Evolutionary conservation across 2,113 vertebrate genomes (phyloP).

Genomic region (Gnathonemus longibarbis): DNA sequence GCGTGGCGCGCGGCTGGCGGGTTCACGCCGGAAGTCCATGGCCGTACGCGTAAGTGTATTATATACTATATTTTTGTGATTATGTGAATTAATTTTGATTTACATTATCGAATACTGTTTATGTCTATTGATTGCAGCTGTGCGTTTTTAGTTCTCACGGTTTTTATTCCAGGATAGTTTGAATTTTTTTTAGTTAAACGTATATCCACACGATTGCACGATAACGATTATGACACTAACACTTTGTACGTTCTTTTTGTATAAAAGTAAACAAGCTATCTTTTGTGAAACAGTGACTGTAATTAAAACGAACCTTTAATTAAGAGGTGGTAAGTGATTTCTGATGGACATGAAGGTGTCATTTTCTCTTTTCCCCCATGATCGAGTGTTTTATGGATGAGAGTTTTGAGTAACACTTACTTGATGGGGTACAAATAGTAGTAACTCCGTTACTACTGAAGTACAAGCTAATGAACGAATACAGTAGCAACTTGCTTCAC

Average conservation of each 20-base stretch:
- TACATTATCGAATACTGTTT: not conserved
- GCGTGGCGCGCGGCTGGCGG: not conserved
- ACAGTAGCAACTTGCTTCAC: not conserved
- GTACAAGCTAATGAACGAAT: not conserved
- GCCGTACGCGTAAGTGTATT: not conserved
- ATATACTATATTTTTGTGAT: not conserved
- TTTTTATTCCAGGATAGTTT: not conserved
- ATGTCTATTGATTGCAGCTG: not conserved
- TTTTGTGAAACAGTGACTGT: not conserved
- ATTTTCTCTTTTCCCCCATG: not conserved
- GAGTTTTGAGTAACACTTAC: not conserved
- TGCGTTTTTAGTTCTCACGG: not conserved
- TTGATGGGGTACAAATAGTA: not conserved
- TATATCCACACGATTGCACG: too few relatives aligned
- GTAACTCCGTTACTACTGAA: not conserved
- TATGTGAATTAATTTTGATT: not conserved
- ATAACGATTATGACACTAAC: not conserved
- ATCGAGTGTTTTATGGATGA: not conserved
- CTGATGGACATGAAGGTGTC: not conserved
- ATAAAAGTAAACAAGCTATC: not conserved
- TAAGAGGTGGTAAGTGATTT: not conserved
- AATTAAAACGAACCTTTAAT: not conserved
- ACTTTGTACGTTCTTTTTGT: not conserved
- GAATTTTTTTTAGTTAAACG: not conserved
- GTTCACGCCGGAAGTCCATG: not conserved